Evolutionary conservation across 2,888 invertebrate species (phyloP), one percentile per base, ranked within the genome.

Genomic region (Buathra laborator): DNA sequence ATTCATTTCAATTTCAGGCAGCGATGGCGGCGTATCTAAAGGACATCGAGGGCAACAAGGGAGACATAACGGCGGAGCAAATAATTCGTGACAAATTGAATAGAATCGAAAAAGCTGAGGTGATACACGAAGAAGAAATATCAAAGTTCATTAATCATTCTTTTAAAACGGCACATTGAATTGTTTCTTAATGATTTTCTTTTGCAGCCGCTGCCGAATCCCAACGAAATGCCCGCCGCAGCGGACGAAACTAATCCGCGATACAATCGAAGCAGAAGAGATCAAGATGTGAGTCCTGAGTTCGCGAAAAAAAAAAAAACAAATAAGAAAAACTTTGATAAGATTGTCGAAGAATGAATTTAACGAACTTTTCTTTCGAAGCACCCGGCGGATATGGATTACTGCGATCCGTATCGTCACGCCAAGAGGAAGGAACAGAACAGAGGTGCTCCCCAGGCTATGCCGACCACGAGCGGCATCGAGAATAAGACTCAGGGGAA

Each of bases 11-110:
- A 86, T 92, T 91, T 84, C 88, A 96, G 92, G 98, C 97, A 16
- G 99, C 98, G 0, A 95, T 98, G 96, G 97, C 96, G 88, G 98
- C 99, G 0, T 98, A 98, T 91, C 94, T 97, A 85, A 97, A 96
- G 93, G 99, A 99, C 94, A 95, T 98, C 0, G 96, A 96, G 91
- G 95, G 91, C 84, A 91, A 93, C 48, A 91, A 88, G n/a, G 89
- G 89, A 53, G 94, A 94, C 78, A 90, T 94, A 88, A 93, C 92
- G 1, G 93, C 93, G 7, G 90, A 93, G 64, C 95, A 95, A 92
- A 95, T 95, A 89, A 88, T 94, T 79, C 89, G 91, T 53, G 90
- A 92, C 87, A 92, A 92, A 85, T 86, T 87, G 64, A 89, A 77
- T 19, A 88, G 71, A 72, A 44, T 70, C 14, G 88, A 90, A 7